These are phyloP conservation scores for Callopanchax toddi DNA, from an alignment of 2,113 vertebrate genomes.

Conservation along the genomic window DNA sequence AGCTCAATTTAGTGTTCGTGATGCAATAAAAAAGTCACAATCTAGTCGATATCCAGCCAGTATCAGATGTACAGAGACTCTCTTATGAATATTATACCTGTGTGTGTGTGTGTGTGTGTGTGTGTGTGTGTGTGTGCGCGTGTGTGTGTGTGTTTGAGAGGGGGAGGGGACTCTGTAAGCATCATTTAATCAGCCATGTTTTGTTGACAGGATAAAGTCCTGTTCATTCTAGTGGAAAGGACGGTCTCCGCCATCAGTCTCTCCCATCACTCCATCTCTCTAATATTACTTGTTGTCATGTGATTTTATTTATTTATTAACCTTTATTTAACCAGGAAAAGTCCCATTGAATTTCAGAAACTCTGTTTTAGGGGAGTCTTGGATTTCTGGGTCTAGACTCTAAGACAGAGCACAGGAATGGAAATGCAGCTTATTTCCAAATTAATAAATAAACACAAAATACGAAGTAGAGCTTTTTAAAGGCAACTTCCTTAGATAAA, in stretches of 20 bases:
- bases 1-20: no score
- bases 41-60: not conserved
- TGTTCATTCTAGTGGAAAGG: conserved; percentile 60
- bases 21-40: not conserved
- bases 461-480: no score
- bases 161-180: conserved; percentile 9
- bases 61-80: not conserved
- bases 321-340: no score
- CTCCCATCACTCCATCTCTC: conserved; percentile 25
- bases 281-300: conserved; percentile 3
- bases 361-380: no score
- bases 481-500: no score
- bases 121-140: not conserved
- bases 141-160: conserved; percentile 6
- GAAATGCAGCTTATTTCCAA: no score
- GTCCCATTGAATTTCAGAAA: no score
- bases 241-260: conserved; percentile 38
- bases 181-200: conserved; percentile 52
- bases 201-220: conserved; percentile 59
- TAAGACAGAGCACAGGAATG: no score
- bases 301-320: conserved; percentile 1
- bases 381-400: no score
- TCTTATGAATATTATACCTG: not conserved
- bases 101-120: not conserved
- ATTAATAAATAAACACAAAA: no score